phyloP scores from a whole-genome alignment of 2,888 invertebrate species.

The Petrolisthes cinctipes region DNA sequence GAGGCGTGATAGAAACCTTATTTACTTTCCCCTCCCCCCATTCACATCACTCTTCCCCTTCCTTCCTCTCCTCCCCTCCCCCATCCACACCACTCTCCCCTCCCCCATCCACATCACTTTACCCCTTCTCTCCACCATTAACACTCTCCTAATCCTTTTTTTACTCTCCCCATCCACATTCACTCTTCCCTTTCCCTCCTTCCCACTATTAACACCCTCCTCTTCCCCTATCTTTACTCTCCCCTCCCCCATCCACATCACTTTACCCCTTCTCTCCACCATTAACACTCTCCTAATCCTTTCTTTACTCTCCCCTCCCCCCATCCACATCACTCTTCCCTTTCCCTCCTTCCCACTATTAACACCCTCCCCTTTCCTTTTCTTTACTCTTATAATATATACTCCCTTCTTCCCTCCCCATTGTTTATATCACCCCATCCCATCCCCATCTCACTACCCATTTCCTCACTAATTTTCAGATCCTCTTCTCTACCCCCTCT shows the following conservation, averaged over 20 bases:
- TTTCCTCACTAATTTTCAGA: not conserved
- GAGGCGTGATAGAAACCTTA: too few relatives aligned
- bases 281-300: not conserved
- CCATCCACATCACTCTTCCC: not conserved
- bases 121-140: not conserved
- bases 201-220: not conserved
- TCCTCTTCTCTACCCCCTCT: not conserved
- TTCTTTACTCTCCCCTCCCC: not conserved
- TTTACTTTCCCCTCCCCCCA: too few relatives aligned
- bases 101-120: not conserved
- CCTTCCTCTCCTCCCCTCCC: too few relatives aligned
- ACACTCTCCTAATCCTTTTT: not conserved
- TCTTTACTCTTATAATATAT: not conserved
- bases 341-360: not conserved
- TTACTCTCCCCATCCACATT: not conserved
- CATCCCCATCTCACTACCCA: not conserved
- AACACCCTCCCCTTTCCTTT: not conserved
- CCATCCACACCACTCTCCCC: too few relatives aligned
- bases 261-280: not conserved
- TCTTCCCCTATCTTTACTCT: not conserved
- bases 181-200: not conserved
- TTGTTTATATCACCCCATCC: not conserved
- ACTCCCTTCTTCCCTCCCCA: not conserved
- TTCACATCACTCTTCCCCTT: too few relatives aligned
- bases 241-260: not conserved